These are phyloP conservation scores for Zoanthus sociatus DNA, from an alignment of 92 coral and sea anemone species.

Conservation along the genomic window DNA sequence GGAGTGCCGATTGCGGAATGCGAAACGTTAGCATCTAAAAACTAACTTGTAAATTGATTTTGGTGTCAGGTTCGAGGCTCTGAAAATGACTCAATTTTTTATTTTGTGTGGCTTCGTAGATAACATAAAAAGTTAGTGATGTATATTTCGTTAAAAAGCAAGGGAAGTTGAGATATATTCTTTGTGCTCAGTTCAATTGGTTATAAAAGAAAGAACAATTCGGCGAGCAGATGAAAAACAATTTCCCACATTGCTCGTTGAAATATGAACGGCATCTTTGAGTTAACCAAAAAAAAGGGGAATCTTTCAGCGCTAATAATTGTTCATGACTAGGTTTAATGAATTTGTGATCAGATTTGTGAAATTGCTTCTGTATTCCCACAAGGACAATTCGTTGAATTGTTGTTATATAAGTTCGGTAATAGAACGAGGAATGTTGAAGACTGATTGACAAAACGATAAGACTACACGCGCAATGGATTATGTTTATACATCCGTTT, in stretches of 20 bases:
- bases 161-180: not conserved
- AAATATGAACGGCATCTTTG: constrained; percentile 42
- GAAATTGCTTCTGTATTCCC: not conserved
- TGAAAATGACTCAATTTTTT: not conserved
- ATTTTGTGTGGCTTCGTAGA: constrained; percentile 17
- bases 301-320: constrained; percentile 47
- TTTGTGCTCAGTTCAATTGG: not conserved
- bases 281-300: constrained; percentile 4
- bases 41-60: constrained; percentile 17
- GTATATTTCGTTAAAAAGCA: constrained; percentile 23
- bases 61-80: constrained; percentile 27
- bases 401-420: not conserved
- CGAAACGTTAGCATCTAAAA: constrained; percentile 18
- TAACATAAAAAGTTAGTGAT: constrained; percentile 19
- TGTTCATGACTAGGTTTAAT: constrained; percentile 30
- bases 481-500: not conserved
- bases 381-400: not conserved
- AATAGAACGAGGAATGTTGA: not conserved
- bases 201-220: not conserved
- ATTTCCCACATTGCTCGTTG: constrained; percentile 24
- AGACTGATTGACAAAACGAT: not conserved
- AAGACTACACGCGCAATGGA: not conserved
- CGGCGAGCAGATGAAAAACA: constrained; percentile 37
- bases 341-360: constrained; percentile 14
- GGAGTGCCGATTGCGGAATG: constrained; percentile 48